phyloP scores from a whole-genome alignment of 1,140 invertebrate genomes.

The Bombus affinis region DNA sequence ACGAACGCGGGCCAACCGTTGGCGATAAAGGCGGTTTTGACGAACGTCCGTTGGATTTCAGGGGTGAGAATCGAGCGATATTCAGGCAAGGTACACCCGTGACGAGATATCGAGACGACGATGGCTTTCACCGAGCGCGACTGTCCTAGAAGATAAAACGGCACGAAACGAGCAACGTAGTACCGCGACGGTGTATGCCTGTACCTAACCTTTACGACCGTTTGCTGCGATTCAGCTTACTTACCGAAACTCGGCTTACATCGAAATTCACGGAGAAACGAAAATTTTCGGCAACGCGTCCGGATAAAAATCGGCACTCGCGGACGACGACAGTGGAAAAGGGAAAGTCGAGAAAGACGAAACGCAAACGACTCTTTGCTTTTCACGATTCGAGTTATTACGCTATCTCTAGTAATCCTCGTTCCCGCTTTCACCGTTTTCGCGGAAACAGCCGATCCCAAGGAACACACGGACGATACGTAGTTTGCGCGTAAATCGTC shows the following conservation, averaged over 20 bases:
- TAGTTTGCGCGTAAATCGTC: neutral
- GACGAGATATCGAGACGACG: neutral
- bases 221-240: neutral
- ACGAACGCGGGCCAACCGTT: neutral
- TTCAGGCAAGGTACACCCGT: neutral
- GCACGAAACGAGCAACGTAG: neutral
- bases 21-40: neutral
- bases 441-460: neutral
- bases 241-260: neutral
- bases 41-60: neutral
- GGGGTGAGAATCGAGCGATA: neutral
- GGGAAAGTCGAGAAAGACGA: neutral
- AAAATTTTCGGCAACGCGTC: too few species aligned
- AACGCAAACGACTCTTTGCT: neutral
- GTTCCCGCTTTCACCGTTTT: slow-evolving; percentile 34
- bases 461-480: neutral
- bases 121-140: neutral
- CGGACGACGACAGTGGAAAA: neutral
- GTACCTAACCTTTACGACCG: neutral
- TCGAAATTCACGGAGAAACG: too few species aligned
- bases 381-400: neutral
- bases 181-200: neutral
- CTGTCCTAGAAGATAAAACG: neutral
- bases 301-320: neutral
- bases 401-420: neutral